Conservation (phyloP, 2,888 invertebrate genomes). For the Eupithecia vulgata region DNA sequence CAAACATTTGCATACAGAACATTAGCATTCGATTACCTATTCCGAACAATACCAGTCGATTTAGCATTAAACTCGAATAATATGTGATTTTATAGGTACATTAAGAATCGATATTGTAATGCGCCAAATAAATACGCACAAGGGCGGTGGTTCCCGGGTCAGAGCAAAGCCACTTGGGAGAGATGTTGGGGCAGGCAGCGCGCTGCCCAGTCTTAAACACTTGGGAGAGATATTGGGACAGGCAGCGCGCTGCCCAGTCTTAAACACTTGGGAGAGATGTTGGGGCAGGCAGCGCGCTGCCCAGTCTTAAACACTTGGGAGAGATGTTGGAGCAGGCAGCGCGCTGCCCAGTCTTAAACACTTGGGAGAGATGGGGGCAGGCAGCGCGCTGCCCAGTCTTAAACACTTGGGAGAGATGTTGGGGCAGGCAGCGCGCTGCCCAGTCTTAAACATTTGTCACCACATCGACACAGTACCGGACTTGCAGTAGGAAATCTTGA, state of each 20-base stretch:
- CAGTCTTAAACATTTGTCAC: neutral
- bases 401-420: neutral
- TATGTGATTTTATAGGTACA: neutral
- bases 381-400: too few relatives aligned
- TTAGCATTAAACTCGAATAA: conserved; percentile 1
- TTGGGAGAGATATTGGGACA: too few relatives aligned
- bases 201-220: neutral
- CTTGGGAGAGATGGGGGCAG: neutral
- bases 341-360: too few relatives aligned
- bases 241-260: neutral
- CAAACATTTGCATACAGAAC: neutral
- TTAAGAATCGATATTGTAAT: neutral
- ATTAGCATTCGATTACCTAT: neutral
- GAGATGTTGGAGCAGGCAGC: neutral
- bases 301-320: neutral
- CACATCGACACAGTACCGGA: neutral
- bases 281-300: too few relatives aligned
- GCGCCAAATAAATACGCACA: neutral
- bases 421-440: neutral
- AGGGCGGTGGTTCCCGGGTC: neutral
- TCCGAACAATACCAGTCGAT: neutral
- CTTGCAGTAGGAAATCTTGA: neutral
- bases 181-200: neutral
- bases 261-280: neutral
- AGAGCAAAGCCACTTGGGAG: neutral